Conservation (phyloP, 2,888 invertebrate genomes). For the Limnephilus rhombicus region DNA sequence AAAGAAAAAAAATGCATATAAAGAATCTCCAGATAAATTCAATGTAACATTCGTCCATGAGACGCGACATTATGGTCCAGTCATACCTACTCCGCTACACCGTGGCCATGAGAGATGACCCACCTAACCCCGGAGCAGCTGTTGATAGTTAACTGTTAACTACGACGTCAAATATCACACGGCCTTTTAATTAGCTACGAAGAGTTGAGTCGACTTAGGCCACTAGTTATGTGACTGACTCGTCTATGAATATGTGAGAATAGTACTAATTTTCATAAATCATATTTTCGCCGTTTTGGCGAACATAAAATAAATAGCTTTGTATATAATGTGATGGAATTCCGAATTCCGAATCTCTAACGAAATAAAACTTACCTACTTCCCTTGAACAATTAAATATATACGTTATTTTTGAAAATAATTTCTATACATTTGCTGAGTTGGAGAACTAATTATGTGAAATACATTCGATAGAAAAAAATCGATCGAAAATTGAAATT, state of each 20-base stretch:
- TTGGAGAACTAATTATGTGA: too few relatives aligned
- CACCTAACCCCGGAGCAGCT: constrained; percentile 14
- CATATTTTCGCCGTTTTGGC: background rate
- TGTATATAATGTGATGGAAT: background rate
- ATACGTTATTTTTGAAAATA: too few relatives aligned
- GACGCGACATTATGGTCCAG: background rate
- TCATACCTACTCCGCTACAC: background rate
- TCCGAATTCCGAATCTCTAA: too few relatives aligned
- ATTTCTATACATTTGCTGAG: too few relatives aligned
- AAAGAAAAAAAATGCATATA: background rate
- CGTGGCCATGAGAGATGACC: background rate
- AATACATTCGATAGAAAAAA: too few relatives aligned
- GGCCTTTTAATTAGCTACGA: background rate
- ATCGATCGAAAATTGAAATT: too few relatives aligned
- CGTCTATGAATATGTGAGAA: background rate
- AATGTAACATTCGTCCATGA: background rate
- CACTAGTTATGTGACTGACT: background rate
- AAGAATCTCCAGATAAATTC: background rate
- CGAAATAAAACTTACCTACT: too few relatives aligned
- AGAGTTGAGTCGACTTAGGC: background rate
- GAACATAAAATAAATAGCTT: background rate
- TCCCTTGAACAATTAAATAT: too few relatives aligned
- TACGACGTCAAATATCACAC: constrained; percentile 16
- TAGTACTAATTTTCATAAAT: background rate
- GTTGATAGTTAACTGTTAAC: background rate